A percentile compares a stretch with the other conserved stretches of the same genome.
These are phyloP conservation scores for Zenarchopterus dispar DNA, from an alignment of 2,797 vertebrate species.

Conservation along the genomic window DNA sequence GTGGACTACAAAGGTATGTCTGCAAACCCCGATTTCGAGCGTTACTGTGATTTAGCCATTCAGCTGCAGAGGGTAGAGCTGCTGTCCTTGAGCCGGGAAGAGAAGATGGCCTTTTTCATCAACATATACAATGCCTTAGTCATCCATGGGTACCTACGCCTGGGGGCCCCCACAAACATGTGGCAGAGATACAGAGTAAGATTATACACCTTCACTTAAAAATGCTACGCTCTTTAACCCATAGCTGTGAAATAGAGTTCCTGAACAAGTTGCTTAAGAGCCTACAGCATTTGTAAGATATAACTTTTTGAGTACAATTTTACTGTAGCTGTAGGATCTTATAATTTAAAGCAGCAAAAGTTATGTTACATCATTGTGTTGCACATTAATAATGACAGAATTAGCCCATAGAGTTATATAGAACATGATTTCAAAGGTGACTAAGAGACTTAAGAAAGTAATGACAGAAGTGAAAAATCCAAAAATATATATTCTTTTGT, in stretches of 20 bases:
- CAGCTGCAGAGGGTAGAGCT: constrained; percentile 84
- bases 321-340: no score
- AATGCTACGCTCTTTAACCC: not conserved
- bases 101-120: constrained; percentile 88
- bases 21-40: constrained; percentile 72
- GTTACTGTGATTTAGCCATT: constrained; percentile 80
- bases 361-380: no score
- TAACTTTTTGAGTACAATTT: no score
- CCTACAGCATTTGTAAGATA: no score
- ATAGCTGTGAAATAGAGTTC: not conserved
- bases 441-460: no score
- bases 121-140: constrained; percentile 87
- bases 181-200: constrained; percentile 86
- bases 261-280: no score
- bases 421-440: no score
- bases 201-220: not conserved
- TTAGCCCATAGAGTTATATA: no score
- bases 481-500: not conserved
- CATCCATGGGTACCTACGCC: constrained; percentile 82
- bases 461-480: not conserved
- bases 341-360: no score
- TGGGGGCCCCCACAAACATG: constrained; percentile 82
- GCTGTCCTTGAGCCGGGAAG: constrained; percentile 78
- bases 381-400: no score
- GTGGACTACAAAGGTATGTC: constrained; percentile 85